Percentiles rank a stretch among this genome's conserved stretches.
These are phyloP conservation scores for Amitus sp. DNA, from an alignment of 2,888 invertebrate species.

Conservation along the genomic window DNA sequence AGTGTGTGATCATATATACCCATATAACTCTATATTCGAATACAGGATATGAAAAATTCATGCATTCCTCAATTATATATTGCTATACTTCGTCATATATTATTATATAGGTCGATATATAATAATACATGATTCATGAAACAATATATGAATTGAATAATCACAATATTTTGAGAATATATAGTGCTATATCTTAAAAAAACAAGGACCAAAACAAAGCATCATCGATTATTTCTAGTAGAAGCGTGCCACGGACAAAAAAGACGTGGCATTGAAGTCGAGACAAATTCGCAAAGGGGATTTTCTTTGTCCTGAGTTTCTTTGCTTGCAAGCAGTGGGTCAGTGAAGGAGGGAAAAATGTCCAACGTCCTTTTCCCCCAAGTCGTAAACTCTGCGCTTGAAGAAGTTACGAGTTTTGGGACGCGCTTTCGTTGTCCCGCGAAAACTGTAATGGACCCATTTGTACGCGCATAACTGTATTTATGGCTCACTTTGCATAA, in stretches of 20 bases:
- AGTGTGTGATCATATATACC: too few species aligned
- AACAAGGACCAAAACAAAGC: too few species aligned
- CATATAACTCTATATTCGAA: too few species aligned
- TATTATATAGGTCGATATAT: too few species aligned
- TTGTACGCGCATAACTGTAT: slow-evolving; percentile 27
- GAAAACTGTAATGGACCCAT: slow-evolving; percentile 27
- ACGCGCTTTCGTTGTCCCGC: slow-evolving; percentile 24
- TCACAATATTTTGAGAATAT: too few species aligned
- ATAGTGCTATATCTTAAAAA: too few species aligned
- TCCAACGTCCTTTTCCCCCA: not conserved
- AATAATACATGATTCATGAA: too few species aligned
- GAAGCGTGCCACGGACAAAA: slow-evolving; percentile 40
- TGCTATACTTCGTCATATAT: too few species aligned
- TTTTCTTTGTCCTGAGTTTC: slow-evolving; percentile 41
- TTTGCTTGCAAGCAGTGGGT: slow-evolving; percentile 39
- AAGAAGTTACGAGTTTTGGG: slow-evolving; percentile 36
- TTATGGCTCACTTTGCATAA: slow-evolving; percentile 16
- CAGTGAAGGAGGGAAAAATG: slow-evolving; percentile 27
- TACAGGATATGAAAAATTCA: too few species aligned
- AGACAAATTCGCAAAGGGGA: slow-evolving; percentile 30
- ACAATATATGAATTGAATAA: too few species aligned
- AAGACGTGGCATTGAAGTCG: slow-evolving; percentile 35
- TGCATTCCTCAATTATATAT: too few species aligned
- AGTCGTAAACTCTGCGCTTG: slow-evolving; percentile 5
- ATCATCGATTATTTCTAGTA: slow-evolving; percentile 57